These are phyloP conservation scores for Apotomis capreana DNA, from an alignment of 2,888 invertebrate genomes.

Conservation along the genomic window DNA sequence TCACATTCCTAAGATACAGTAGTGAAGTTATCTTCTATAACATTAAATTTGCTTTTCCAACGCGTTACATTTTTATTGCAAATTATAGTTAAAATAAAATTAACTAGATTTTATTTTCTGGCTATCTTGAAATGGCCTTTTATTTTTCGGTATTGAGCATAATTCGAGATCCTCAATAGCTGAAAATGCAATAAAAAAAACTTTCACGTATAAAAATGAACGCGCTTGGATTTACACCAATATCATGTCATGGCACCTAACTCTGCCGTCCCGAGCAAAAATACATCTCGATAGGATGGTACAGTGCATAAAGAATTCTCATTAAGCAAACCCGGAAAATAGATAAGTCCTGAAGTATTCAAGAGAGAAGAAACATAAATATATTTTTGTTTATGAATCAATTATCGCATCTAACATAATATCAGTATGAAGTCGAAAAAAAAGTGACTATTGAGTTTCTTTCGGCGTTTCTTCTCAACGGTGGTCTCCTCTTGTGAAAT, in stretches of 20 bases:
- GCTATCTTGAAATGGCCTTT: background rate
- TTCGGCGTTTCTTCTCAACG: too few species aligned
- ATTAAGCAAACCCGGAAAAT: too few species aligned
- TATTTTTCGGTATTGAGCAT: too few species aligned
- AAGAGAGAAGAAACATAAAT: too few species aligned
- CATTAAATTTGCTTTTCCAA: background rate
- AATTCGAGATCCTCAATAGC: background rate
- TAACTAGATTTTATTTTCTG: background rate
- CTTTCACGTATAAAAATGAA: background rate
- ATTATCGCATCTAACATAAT: too few species aligned
- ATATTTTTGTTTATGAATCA: too few species aligned
- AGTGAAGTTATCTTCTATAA: background rate
- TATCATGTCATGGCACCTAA: conserved; percentile 67
- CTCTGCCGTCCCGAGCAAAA: conserved; percentile 47
- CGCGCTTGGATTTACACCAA: conserved; percentile 40
- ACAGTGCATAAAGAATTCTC: too few species aligned
- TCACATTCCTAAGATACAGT: conserved; percentile 16
- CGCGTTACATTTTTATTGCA: conserved; percentile 7
- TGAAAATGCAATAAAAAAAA: background rate
- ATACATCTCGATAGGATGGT: background rate
- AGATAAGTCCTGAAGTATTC: too few species aligned
- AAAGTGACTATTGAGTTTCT: too few species aligned
- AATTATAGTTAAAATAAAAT: background rate
- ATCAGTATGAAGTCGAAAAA: too few species aligned
- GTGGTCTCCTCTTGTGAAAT: too few species aligned